Evolutionary conservation across 64 coral and sea anemone genomes (phyloP).

Genomic region (Orbicella faveolata): DNA sequence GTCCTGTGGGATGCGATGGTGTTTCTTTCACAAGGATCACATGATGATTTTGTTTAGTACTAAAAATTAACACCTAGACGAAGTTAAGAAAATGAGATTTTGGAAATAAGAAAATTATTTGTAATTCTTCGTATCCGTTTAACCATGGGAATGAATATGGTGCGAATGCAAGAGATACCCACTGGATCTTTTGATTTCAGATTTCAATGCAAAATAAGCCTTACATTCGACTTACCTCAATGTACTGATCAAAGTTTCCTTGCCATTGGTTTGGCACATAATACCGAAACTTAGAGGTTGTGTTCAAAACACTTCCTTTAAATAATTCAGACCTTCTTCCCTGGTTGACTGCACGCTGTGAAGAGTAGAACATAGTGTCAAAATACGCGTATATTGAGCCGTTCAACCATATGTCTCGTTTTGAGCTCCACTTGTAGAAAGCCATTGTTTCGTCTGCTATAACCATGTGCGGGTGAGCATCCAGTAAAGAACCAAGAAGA

Average conservation of each 20-base stretch:
- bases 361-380: not conserved
- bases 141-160: no score
- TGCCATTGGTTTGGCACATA: conserved; percentile 21
- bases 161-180: no score
- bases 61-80: no score
- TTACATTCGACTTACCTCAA: not conserved
- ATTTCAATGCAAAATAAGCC: no score
- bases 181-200: no score
- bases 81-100: no score
- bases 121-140: no score
- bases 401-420: not conserved
- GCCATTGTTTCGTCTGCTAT: conserved; percentile 72
- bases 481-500: conserved; percentile 79
- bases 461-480: conserved; percentile 81
- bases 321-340: not conserved
- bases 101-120: no score
- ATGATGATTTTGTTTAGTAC: no score
- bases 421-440: not conserved
- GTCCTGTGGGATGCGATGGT: no score
- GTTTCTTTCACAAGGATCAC: no score
- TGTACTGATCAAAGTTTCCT: not conserved
- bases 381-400: not conserved
- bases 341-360: not conserved
- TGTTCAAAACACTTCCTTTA: not conserved
- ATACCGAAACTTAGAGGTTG: not conserved